Base-by-base conservation (phyloP, 2,888 invertebrate genomes). In the Ptychoptera albimana region DNA sequence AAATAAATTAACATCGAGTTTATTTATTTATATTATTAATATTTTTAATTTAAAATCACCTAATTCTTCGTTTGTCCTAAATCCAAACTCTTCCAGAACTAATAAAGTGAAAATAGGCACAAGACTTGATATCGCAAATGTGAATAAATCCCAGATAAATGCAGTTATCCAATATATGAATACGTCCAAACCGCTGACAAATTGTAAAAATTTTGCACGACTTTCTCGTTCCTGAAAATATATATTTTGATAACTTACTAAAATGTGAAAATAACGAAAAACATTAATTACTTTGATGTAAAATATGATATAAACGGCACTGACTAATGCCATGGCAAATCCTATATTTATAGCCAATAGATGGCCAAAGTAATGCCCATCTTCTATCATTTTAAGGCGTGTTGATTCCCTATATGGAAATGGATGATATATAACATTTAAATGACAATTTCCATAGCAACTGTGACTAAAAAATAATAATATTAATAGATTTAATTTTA, bases 281-380 rank as follows among this genome's bases (percentile, higher is more conserved):
- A 23, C 3, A 3, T 23, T 23, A 7, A 3, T 23, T 23, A 23
- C 40, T 32, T 80, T 61, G 31, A 62, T 58, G 48, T 69, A 57
- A 49, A 79, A 80, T 59, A 80, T 66, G 29, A 79, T 65, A 52
- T 73, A 81, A 39, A 79, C 75, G 3, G 60, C 54, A 41, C 74
- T 73, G 2, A 78, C 77, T 53, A 88, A 83, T n/a, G 80, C 74
- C 64, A 87, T 71, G 56, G 81, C 79, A 60, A 82, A 83, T 10
- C 79, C 78, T 40, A 86, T 67, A 50, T 80, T 81, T 46, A 77
- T 74, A 0, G 83, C 74, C 14, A 82, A 55, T 56, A 79, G 77
- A 58, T 77, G 72, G 45, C 74, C 75, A 52, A 71, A 54, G 51
- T 57, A 64, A 46, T 61, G 60, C 7, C 60, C 63, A 42, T 50